Percentiles rank a stretch among this genome's conserved stretches.
Conservation (phyloP, 2,888 invertebrate genomes). For the Hyppa rectilinea region DNA sequence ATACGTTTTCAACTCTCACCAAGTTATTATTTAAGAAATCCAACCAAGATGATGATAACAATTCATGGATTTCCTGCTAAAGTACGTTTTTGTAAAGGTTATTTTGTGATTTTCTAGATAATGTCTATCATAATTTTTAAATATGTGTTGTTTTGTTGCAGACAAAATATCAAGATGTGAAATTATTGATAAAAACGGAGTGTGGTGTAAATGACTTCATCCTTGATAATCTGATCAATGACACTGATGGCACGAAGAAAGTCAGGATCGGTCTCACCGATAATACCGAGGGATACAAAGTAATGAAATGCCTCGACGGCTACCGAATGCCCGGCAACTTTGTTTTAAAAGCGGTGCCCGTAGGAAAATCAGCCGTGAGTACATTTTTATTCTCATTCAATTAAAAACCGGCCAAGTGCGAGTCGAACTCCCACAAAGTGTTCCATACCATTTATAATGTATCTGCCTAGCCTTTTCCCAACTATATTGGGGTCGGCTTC, state of each 20-base stretch:
- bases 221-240: constrained; percentile 78
- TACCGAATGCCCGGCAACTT: constrained; percentile 75
- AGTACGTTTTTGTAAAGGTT: constrained; percentile 69
- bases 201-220: constrained; percentile 83
- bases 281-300: constrained; percentile 77
- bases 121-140: neutral
- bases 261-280: constrained; percentile 82
- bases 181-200: constrained; percentile 79
- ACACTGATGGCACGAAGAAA: constrained; percentile 78
- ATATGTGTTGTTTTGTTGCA: constrained; percentile 63
- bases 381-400: neutral
- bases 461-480: too few relatives aligned
- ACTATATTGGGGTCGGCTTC: too few relatives aligned
- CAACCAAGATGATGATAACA: constrained; percentile 84
- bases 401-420: too few relatives aligned
- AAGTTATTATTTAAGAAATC: constrained; percentile 5
- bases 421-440: too few relatives aligned
- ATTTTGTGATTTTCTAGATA: neutral
- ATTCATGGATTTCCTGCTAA: constrained; percentile 81
- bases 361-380: constrained; percentile 73
- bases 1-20: constrained; percentile 13
- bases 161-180: constrained; percentile 83
- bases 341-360: constrained; percentile 76
- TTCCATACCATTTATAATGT: too few relatives aligned
- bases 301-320: constrained; percentile 82